Evolutionary conservation across 1,140 invertebrate species (phyloP).

Genomic region (Drosophila paulistorum): DNA sequence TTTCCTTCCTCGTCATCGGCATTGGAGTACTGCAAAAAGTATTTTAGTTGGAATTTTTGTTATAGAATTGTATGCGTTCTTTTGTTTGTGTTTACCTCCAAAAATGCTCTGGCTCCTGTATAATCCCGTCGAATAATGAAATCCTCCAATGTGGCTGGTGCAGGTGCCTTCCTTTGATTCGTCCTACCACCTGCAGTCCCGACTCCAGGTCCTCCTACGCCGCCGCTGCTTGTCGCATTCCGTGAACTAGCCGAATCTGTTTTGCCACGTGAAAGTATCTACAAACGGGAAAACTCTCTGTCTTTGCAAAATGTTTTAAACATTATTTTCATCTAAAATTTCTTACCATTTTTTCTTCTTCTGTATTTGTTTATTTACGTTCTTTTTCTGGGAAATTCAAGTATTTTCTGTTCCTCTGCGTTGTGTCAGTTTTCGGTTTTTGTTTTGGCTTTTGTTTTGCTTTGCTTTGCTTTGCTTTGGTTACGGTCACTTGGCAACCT

Average conservation of each 20-base stretch:
- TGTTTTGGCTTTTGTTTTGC: constrained; percentile 19
- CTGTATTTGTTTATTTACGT: background rate
- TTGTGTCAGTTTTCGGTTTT: constrained; percentile 18
- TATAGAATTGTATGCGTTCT: background rate
- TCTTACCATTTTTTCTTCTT: constrained; percentile 62
- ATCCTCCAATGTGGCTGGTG: constrained; percentile 93
- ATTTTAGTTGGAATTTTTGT: background rate
- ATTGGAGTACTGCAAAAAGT: constrained; percentile 66
- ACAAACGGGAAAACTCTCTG: constrained; percentile 49
- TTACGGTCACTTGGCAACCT: constrained; percentile 77
- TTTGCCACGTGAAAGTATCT: constrained; percentile 90
- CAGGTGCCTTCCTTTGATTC: constrained; percentile 80
- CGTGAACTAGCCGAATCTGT: constrained; percentile 85
- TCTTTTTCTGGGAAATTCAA: constrained; percentile 3
- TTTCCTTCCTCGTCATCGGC: constrained; percentile 84
- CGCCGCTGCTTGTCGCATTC: constrained; percentile 69
- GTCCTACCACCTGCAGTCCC: constrained; percentile 42
- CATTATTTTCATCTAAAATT: constrained; percentile 46
- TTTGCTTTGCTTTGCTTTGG: constrained; percentile 42
- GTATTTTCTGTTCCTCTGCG: constrained; percentile 1
- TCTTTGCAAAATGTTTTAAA: constrained; percentile 17
- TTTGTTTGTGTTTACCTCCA: constrained; percentile 87
- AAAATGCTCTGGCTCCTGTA: constrained; percentile 94
- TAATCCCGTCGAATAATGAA: constrained; percentile 96
- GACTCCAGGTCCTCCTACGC: constrained; percentile 37